Evolutionary conservation across 2,797 vertebrate genomes (phyloP).

Genomic region (Lindbergichthys nudifrons): DNA sequence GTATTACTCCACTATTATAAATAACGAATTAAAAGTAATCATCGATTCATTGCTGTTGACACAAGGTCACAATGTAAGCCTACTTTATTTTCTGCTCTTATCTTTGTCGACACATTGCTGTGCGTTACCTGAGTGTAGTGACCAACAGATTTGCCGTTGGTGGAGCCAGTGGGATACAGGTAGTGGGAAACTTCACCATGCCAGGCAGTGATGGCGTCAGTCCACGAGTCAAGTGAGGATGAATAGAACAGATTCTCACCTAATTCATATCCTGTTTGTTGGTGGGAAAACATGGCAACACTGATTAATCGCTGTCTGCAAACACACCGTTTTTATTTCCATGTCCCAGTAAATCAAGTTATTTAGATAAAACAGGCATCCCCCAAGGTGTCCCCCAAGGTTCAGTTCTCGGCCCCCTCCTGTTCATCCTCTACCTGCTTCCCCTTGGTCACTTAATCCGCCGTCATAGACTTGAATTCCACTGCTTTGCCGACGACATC

Average conservation of each 20-base stretch:
- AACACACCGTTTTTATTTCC: conserved; percentile 23
- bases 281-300: conserved; percentile 32
- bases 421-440: too few relatives aligned
- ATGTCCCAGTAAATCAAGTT: conserved; percentile 29
- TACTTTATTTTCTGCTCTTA: background rate
- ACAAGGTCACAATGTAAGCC: too few relatives aligned
- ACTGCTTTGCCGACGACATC: too few relatives aligned
- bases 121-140: conserved; percentile 85
- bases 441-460: too few relatives aligned
- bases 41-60: background rate
- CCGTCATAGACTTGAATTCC: too few relatives aligned
- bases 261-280: conserved; percentile 75
- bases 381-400: too few relatives aligned
- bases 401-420: too few relatives aligned
- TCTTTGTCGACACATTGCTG: background rate
- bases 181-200: conserved; percentile 70
- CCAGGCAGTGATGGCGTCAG: conserved; percentile 65
- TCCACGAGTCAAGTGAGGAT: conserved; percentile 15
- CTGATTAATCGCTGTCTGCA: conserved; percentile 34
- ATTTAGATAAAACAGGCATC: conserved; percentile 29
- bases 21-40: background rate
- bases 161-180: conserved; percentile 62
- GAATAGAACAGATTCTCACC: conserved; percentile 81
- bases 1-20: background rate
- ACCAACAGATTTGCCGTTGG: conserved; percentile 24